A percentile compares a stretch with the other conserved stretches of the same genome.
Conservation (phyloP, 1,140 invertebrate genomes). For the Homalodisca vitripennis region DNA sequence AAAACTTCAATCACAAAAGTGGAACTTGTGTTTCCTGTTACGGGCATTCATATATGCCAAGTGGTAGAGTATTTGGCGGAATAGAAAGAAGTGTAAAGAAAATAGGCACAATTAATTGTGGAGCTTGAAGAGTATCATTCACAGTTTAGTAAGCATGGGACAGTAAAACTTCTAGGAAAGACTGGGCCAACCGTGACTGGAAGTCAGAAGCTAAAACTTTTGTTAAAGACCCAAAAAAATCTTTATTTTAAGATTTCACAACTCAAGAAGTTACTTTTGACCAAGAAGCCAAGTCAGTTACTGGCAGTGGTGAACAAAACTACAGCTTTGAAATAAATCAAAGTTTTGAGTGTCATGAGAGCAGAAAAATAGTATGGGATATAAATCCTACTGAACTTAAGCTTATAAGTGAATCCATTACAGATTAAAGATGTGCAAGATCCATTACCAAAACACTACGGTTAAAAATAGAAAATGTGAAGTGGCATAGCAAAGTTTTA, state of each 20-base stretch:
- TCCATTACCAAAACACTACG: too few species aligned
- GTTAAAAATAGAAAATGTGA: too few species aligned
- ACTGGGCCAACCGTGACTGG: slow-evolving; percentile 7
- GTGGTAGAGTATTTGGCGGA: slow-evolving; percentile 40
- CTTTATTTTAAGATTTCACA: not conserved
- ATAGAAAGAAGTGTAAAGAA: slow-evolving; percentile 34
- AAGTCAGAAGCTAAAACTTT: slow-evolving; percentile 11
- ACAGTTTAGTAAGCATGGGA: slow-evolving; percentile 27
- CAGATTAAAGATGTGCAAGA: too few species aligned
- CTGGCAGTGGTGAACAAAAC: slow-evolving; percentile 14
- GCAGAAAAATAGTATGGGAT: too few species aligned
- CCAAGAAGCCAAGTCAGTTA: not conserved
- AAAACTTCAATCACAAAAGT: slow-evolving; percentile 31
- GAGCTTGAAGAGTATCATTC: too few species aligned
- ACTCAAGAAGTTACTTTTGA: not conserved
- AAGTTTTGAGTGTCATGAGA: slow-evolving; percentile 4
- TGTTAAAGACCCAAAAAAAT: slow-evolving; percentile 8
- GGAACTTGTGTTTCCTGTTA: slow-evolving; percentile 38
- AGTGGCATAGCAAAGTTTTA: too few species aligned
- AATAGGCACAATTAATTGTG: slow-evolving; percentile 21
- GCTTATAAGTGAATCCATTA: too few species aligned
- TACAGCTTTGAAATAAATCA: slow-evolving; percentile 13
- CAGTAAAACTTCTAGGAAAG: slow-evolving; percentile 27
- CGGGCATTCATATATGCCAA: slow-evolving; percentile 42
- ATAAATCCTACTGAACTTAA: slow-evolving; percentile 10